Conservation (phyloP, 92 coral and sea anemone species). For the Diadumene lineata region DNA sequence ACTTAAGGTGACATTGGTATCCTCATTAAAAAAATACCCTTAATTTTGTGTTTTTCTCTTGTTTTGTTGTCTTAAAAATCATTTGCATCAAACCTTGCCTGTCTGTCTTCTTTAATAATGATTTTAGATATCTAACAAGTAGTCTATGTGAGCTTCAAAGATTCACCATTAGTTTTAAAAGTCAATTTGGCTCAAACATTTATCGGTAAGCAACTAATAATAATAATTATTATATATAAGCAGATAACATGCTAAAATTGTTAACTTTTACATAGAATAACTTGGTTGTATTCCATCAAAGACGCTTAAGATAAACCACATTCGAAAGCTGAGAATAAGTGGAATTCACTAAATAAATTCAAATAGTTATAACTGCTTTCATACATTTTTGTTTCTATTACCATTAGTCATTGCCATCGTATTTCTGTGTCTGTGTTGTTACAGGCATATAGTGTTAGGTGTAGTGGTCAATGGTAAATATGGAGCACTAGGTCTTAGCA, state of each 20-base stretch:
- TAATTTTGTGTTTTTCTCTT: no score
- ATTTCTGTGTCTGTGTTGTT: not conserved
- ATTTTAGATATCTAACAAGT: slow-evolving; percentile 73
- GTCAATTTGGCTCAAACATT: slow-evolving; percentile 60
- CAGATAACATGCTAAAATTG: no score
- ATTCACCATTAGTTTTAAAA: slow-evolving; percentile 92
- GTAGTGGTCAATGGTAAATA: slow-evolving; percentile 74
- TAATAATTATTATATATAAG: no score
- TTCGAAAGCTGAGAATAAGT: no score
- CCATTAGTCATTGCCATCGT: not conserved
- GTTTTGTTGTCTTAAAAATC: not conserved
- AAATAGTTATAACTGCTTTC: not conserved
- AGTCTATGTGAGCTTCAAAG: slow-evolving; percentile 82
- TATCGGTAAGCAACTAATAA: slow-evolving; percentile 46
- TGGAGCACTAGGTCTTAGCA: slow-evolving; percentile 94
- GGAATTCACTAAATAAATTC: no score
- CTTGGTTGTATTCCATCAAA: no score
- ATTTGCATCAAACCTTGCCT: not conserved
- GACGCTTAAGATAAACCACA: no score
- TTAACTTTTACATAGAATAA: no score
- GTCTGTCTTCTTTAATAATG: slow-evolving; percentile 38
- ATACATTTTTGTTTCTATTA: not conserved
- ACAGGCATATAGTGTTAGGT: slow-evolving; percentile 95
- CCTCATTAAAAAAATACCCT: no score
- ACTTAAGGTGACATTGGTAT: no score